Evolutionary conservation across 2,113 vertebrate genomes (phyloP).

Genomic region (Parotia lawesii): DNA sequence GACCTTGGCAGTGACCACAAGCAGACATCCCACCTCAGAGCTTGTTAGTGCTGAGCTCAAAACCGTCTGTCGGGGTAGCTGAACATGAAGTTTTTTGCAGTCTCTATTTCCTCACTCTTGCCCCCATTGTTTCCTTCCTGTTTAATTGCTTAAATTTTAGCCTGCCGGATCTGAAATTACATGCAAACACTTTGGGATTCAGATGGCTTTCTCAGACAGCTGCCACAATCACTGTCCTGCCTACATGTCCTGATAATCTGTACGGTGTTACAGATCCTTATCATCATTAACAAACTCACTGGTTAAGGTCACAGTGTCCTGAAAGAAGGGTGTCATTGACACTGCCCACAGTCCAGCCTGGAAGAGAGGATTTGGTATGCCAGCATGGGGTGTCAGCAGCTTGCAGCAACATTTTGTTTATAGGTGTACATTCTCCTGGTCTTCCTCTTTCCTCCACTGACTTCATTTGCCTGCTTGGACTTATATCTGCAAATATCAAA

Average conservation of each 20-base stretch:
- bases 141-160: not conserved
- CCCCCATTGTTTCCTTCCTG: not conserved
- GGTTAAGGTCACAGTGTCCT: not conserved
- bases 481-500: not conserved
- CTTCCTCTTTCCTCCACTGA: not conserved
- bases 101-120: not conserved
- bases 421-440: not conserved
- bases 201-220: not conserved
- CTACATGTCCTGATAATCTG: not conserved
- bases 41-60: not conserved
- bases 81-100: not conserved
- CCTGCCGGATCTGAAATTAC: not conserved
- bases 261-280: not conserved
- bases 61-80: not conserved
- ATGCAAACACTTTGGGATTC: not conserved
- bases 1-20: not conserved
- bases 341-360: not conserved
- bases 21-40: not conserved
- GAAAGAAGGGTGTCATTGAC: not conserved
- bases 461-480: not conserved
- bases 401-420: not conserved
- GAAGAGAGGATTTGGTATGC: not conserved
- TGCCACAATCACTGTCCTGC: not conserved
- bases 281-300: not conserved
- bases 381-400: not conserved